Conservation (phyloP, 2,888 invertebrate genomes). For the Mythimna impura region DNA sequence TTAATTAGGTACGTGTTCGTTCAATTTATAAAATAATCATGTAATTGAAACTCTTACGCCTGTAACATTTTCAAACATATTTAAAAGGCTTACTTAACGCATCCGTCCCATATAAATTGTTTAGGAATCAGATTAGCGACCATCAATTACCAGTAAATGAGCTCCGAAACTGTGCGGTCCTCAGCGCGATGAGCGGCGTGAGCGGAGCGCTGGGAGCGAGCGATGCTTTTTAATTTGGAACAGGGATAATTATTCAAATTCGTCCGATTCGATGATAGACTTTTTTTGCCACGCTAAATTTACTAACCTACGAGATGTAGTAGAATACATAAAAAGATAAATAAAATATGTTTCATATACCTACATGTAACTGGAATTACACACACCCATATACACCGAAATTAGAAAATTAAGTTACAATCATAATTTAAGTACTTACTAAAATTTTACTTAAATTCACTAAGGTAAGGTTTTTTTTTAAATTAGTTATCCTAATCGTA, state of each 20-base stretch:
- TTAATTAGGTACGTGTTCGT: not conserved
- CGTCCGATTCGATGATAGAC: too few relatives aligned
- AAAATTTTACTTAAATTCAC: too few relatives aligned
- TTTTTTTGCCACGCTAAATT: not conserved
- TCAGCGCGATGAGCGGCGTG: slow-evolving; percentile 13
- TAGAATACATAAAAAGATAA: not conserved
- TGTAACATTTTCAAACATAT: not conserved
- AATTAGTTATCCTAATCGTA: too few relatives aligned
- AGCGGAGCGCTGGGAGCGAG: not conserved
- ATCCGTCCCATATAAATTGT: slow-evolving; percentile 52
- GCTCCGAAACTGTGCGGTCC: slow-evolving; percentile 50
- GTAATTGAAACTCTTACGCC: not conserved
- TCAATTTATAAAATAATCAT: not conserved
- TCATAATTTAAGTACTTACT: too few relatives aligned
- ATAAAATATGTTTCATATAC: too few relatives aligned
- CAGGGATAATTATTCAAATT: not conserved
- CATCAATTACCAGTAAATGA: slow-evolving; percentile 63
- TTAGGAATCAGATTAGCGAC: slow-evolving; percentile 57
- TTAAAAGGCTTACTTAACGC: slow-evolving; percentile 26
- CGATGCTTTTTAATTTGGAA: not conserved
- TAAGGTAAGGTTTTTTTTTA: too few relatives aligned
- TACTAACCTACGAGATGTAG: not conserved
- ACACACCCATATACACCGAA: too few relatives aligned
- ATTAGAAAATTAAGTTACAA: too few relatives aligned
- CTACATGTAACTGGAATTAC: too few relatives aligned